Evolutionary conservation across 2,888 invertebrate genomes (phyloP), one percentile per base, ranked within the genome.

Genomic region (Rhorus exstirpatorius): DNA sequence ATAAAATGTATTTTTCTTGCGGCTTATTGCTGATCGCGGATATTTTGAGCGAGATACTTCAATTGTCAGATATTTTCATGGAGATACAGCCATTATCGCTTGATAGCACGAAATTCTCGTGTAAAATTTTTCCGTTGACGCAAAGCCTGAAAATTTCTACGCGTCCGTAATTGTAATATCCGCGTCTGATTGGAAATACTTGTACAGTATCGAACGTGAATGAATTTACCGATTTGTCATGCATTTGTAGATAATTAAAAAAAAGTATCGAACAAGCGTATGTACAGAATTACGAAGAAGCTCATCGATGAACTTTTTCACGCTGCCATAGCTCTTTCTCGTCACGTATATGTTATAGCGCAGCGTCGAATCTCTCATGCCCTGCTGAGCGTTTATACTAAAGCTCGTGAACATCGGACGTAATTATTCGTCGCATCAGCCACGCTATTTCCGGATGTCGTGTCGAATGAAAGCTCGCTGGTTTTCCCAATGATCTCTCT

Each of bases 381-480:
- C 53, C 46, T 35, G n/a, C 31, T 35, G 12, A 68, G 26, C 67
- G 38, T 74, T 72, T 49, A n/a, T n/a, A 41, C 67, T 35, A 58
- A 24, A 65, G 72, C 51, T 65, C 63, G 46, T 41, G 58, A 65
- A 41, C 71, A 79, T 53, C 63, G 55, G 76, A 67, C 67, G 79
- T 87, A 88, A 89, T 90, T 89, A 88, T 88, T 89, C 87, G 86
- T 84, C 81, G 85, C 84, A 84, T 85, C 86, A 84, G 85, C 83
- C 84, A 71, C 76, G 83, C 85, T 86, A 87, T 89, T 89, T 89
- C 87, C 88, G 86, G 86, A 86, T 88, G 88, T 88, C 86, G 87
- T 86, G 84, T 84, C 80, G 82, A 86, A 83, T 88, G 87, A 89
- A 88, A 87, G 87, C 86, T 81, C 79, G 70, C 72, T 83, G 79